Evolutionary conservation across 2,888 invertebrate species (phyloP).

Genomic region (Ophion costatus): DNA sequence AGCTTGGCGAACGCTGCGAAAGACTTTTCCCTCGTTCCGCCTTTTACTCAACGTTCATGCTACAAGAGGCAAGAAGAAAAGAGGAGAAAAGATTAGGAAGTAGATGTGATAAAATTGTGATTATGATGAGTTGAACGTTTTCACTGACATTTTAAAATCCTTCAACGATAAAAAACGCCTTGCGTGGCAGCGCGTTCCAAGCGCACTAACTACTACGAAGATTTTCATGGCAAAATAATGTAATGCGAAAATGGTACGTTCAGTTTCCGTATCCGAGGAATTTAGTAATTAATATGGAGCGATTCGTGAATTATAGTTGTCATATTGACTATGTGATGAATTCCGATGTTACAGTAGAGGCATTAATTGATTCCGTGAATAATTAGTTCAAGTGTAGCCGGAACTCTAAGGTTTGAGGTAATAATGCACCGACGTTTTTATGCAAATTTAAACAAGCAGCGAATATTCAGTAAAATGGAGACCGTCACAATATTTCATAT

Average conservation of each 20-base stretch:
- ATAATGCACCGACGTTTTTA: not conserved
- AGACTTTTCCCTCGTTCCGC: slow-evolving; percentile 45
- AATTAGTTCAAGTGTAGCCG: not conserved
- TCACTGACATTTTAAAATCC: not conserved
- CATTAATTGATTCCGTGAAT: not conserved
- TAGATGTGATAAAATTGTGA: slow-evolving; percentile 26
- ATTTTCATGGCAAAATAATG: not conserved
- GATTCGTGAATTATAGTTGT: not conserved
- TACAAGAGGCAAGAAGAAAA: not conserved
- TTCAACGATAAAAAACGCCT: slow-evolving; percentile 4
- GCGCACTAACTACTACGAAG: not conserved
- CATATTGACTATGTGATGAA: not conserved
- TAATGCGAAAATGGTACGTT: not conserved
- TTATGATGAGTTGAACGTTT: slow-evolving; percentile 15
- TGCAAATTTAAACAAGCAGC: not conserved
- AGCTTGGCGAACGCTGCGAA: slow-evolving; percentile 42
- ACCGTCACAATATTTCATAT: not conserved
- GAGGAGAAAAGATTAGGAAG: not conserved
- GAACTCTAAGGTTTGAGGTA: not conserved
- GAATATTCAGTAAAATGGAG: not conserved
- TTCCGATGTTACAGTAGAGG: not conserved
- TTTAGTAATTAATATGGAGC: not conserved
- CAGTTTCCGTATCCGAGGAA: not conserved
- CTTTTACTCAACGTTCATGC: slow-evolving; percentile 24
- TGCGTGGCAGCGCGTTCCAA: not conserved